These are phyloP conservation scores for Henicopernis longicauda DNA, from an alignment of 2,113 vertebrate genomes.

Conservation along the genomic window DNA sequence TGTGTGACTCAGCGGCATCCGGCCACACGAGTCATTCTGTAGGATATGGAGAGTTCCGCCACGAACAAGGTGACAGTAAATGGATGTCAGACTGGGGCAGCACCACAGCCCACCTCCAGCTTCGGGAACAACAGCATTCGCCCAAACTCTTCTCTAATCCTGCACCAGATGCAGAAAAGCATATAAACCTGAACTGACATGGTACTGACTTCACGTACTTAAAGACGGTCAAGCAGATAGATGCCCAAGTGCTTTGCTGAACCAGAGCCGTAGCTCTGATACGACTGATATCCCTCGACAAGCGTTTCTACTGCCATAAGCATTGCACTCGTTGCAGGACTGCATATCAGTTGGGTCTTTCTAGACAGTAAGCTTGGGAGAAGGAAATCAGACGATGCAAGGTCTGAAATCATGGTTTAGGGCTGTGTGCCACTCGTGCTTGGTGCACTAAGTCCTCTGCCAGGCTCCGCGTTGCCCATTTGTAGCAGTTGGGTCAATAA, in stretches of 20 bases:
- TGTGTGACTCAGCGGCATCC: neutral
- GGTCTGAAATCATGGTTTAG: neutral
- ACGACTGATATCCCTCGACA: neutral
- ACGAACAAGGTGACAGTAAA: neutral
- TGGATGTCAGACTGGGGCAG: neutral
- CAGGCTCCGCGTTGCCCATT: neutral
- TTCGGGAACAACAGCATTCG: neutral
- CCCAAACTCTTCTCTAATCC: neutral
- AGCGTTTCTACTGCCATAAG: neutral
- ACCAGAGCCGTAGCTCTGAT: neutral
- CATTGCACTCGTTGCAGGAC: neutral
- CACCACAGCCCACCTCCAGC: neutral
- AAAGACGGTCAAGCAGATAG: neutral
- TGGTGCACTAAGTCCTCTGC: neutral
- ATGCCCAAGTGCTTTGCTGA: neutral
- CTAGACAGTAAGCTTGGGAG: neutral
- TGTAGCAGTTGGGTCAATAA: neutral
- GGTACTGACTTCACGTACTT: neutral
- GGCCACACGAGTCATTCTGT: neutral
- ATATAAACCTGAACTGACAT: neutral
- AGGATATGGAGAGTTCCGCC: neutral
- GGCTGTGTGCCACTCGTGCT: neutral
- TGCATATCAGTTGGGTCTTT: neutral
- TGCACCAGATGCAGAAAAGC: neutral
- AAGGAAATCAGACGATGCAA: neutral